Evolutionary conservation across 2,888 invertebrate genomes (phyloP).

Genomic region (Neocrepidodera transversa): DNA sequence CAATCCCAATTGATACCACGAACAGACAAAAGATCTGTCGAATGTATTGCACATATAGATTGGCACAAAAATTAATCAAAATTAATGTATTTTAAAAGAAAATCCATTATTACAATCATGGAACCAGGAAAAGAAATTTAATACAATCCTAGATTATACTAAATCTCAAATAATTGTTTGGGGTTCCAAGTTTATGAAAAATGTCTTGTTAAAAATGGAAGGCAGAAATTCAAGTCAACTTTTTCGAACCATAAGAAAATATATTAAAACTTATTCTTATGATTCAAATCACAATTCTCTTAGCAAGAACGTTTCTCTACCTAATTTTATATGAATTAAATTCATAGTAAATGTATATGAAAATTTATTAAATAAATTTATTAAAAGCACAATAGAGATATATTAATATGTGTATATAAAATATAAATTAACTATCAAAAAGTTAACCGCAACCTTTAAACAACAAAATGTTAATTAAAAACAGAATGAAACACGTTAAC

Average conservation of each 20-base stretch:
- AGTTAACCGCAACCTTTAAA: conserved; percentile 51
- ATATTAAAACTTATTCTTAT: background rate
- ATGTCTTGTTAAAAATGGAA: conserved; percentile 11
- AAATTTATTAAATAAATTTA: conserved; percentile 45
- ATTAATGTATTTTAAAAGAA: background rate
- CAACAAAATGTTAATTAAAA: conserved; percentile 39
- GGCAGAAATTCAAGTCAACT: conserved; percentile 10
- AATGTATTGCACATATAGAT: conserved; percentile 25
- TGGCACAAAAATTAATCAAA: conserved; percentile 29
- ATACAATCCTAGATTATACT: too few relatives aligned
- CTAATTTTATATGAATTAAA: conserved; percentile 40
- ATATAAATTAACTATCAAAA: conserved; percentile 49
- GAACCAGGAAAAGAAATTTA: background rate
- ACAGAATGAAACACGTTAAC: conserved; percentile 43
- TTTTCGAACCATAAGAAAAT: background rate
- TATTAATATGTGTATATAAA: conserved; percentile 47
- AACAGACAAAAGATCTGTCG: conserved; percentile 24
- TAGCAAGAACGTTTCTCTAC: conserved; percentile 17
- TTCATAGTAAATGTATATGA: conserved; percentile 45
- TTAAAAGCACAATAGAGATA: conserved; percentile 46
- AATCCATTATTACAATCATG: background rate
- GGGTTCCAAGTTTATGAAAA: background rate
- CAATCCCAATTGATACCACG: conserved; percentile 12
- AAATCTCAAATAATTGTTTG: background rate
- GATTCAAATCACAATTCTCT: conserved; percentile 1